Evolutionary conservation across 2,797 vertebrate species (phyloP).

Genomic region (Melopsittacus undulatus): DNA sequence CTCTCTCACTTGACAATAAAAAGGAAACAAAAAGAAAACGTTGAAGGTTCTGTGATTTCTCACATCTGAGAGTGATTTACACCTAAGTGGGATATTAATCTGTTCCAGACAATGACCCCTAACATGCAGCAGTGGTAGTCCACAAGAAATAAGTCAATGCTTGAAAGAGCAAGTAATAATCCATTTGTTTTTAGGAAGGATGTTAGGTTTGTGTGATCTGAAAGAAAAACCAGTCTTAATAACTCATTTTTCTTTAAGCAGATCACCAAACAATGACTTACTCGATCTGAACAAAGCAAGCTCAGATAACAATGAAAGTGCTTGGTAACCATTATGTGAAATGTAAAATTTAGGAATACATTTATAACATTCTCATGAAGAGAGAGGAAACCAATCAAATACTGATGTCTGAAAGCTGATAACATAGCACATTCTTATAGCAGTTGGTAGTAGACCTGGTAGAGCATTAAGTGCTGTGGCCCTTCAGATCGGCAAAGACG

Average conservation of each 20-base stretch:
- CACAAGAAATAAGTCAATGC: not conserved
- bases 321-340: not conserved
- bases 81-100: accelerated
- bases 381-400: not conserved
- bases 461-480: not conserved
- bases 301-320: not conserved
- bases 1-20: not conserved
- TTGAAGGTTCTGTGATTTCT: not conserved
- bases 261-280: not conserved
- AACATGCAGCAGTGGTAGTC: not conserved
- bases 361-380: not conserved
- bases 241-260: not conserved
- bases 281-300: not conserved
- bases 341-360: not conserved
- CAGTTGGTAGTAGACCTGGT: not conserved
- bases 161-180: not conserved
- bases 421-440: not conserved
- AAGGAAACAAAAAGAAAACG: not conserved
- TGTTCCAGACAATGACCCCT: not conserved
- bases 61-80: not conserved
- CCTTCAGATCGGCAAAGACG: not conserved
- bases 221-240: not conserved
- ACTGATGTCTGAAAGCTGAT: not conserved
- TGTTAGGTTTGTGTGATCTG: not conserved
- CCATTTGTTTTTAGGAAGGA: not conserved